Conservation (phyloP, 2,113 vertebrate species). For the Alces alces region DNA sequence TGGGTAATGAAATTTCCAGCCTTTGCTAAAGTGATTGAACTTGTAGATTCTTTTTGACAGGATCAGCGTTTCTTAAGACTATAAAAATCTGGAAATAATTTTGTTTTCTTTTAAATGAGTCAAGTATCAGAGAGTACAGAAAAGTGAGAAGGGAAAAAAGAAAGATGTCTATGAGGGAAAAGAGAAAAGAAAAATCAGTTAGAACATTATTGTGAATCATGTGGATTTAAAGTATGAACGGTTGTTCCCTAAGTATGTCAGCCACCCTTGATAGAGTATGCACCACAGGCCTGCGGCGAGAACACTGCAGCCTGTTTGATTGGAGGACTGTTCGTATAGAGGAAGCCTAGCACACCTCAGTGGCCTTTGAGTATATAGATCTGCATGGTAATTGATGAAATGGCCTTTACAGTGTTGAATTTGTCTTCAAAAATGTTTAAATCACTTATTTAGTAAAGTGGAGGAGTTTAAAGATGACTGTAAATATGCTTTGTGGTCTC, state of each 20-base stretch:
- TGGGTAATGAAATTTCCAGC: background rate
- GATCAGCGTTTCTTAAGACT: background rate
- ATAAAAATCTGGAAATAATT: background rate
- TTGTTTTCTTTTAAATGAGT: background rate
- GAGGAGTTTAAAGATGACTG: background rate
- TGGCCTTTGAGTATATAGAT: background rate
- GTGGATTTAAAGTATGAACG: background rate
- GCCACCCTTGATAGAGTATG: background rate
- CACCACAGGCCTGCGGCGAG: background rate
- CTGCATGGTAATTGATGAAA: background rate
- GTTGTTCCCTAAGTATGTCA: background rate
- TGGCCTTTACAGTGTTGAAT: background rate
- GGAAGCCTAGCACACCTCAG: background rate
- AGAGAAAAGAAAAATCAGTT: background rate
- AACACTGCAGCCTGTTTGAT: background rate
- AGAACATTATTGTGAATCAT: background rate
- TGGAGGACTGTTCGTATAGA: background rate
- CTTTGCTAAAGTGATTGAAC: slow-evolving; percentile 9
- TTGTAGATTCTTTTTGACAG: background rate
- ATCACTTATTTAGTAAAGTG: background rate
- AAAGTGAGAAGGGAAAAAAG: background rate
- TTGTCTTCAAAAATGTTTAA: background rate
- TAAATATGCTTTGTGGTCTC: background rate
- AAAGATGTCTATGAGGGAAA: background rate
- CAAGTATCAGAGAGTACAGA: background rate